Conservation (phyloP, 2,888 invertebrate species). For the Aplocera efformata region DNA sequence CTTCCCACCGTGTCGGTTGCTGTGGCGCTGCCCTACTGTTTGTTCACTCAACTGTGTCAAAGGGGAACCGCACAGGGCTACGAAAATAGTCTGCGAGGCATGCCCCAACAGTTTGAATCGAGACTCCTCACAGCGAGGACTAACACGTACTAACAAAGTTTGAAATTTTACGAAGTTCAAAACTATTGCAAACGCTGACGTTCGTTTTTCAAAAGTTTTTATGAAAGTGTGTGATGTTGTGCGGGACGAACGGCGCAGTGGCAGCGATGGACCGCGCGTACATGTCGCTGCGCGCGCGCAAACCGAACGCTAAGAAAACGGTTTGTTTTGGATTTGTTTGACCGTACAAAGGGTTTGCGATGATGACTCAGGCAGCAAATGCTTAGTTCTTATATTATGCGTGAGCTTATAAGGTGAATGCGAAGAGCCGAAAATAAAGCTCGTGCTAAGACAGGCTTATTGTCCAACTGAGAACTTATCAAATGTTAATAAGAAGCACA, state of each 20-base stretch:
- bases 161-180: neutral
- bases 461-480: too few relatives aligned
- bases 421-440: too few relatives aligned
- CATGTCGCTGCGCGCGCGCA: constrained; percentile 76
- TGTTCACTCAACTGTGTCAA: constrained; percentile 26
- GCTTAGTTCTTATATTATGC: neutral
- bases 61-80: constrained; percentile 51
- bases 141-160: neutral
- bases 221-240: constrained; percentile 53
- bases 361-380: constrained; percentile 1
- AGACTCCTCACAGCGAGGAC: constrained; percentile 36
- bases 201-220: constrained; percentile 3
- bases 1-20: constrained; percentile 10
- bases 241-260: constrained; percentile 67
- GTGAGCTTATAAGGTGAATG: too few relatives aligned
- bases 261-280: constrained; percentile 77
- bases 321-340: constrained; percentile 39
- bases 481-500: too few relatives aligned
- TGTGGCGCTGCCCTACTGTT: constrained; percentile 9
- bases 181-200: neutral
- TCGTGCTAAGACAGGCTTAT: too few relatives aligned
- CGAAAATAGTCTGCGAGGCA: constrained; percentile 57
- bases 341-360: constrained; percentile 3
- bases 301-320: constrained; percentile 63
- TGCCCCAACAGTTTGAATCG: constrained; percentile 49